These are phyloP conservation scores for Diabrotica undecimpunctata DNA, from an alignment of 1,140 invertebrate genomes.

Conservation along the genomic window DNA sequence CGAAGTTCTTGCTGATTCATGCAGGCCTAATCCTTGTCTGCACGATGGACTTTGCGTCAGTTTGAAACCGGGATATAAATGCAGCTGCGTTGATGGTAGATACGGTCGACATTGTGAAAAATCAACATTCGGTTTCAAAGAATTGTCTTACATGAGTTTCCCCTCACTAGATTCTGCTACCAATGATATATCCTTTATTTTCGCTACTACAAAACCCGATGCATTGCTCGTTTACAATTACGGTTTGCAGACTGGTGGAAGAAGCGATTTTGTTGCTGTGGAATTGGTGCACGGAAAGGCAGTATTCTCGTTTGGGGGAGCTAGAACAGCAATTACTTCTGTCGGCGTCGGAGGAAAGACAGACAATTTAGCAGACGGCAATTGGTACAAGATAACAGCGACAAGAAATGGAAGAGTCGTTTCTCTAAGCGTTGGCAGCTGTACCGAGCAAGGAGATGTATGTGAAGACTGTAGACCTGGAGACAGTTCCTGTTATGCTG, in stretches of 20 bases:
- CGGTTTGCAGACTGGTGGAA: constrained; percentile 76
- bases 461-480: constrained; percentile 82
- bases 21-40: constrained; percentile 84
- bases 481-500: constrained; percentile 74
- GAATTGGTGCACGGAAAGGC: constrained; percentile 80
- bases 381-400: constrained; percentile 88
- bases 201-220: constrained; percentile 84
- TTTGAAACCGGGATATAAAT: constrained; percentile 79
- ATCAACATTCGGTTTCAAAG: constrained; percentile 83
- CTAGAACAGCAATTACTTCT: constrained; percentile 78
- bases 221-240: constrained; percentile 87
- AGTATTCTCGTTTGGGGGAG: constrained; percentile 85
- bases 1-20: constrained; percentile 80
- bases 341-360: constrained; percentile 60
- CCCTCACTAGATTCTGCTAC: constrained; percentile 77
- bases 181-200: constrained; percentile 87
- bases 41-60: constrained; percentile 81
- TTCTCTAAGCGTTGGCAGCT: constrained; percentile 75
- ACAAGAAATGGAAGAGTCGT: constrained; percentile 83
- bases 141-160: constrained; percentile 87
- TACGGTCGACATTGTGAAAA: constrained; percentile 89
- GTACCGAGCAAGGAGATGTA: constrained; percentile 77
- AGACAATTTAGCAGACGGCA: constrained; percentile 73
- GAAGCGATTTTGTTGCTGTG: constrained; percentile 89
- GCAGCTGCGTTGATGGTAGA: constrained; percentile 80